Evolutionary conservation across 2,113 vertebrate species (phyloP).

Genomic region (Sceloporus undulatus): DNA sequence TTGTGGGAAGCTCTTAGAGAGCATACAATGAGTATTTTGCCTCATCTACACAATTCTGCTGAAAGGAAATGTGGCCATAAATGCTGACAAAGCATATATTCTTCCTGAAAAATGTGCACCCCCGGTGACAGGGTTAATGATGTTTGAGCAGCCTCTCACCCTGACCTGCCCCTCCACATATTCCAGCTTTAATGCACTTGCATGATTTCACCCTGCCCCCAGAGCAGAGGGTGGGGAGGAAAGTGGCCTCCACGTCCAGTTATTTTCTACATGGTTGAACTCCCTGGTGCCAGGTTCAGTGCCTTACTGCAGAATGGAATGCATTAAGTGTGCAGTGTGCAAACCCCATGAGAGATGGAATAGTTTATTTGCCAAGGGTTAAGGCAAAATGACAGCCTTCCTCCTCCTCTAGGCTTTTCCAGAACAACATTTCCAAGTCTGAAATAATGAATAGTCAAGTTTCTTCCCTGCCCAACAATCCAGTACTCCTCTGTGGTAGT

Average conservation of each 20-base stretch:
- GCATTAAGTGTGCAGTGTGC: constrained; percentile 42
- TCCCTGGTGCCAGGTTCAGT: constrained; percentile 38
- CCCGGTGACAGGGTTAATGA: constrained; percentile 58
- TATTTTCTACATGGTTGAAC: constrained; percentile 60
- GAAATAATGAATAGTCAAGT: neutral
- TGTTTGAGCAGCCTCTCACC: constrained; percentile 65
- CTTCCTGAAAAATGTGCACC: constrained; percentile 55
- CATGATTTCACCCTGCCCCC: constrained; percentile 47
- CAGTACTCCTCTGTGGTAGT: neutral
- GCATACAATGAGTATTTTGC: neutral
- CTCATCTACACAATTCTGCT: neutral
- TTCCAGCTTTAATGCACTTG: constrained; percentile 45
- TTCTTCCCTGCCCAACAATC: neutral
- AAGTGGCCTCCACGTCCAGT: constrained; percentile 51
- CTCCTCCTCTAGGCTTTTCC: neutral
- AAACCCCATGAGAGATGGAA: constrained; percentile 3
- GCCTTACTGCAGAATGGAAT: constrained; percentile 23
- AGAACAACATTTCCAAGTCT: neutral
- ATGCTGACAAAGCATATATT: constrained; percentile 39
- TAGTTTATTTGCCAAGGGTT: constrained; percentile 6
- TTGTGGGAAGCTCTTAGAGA: neutral
- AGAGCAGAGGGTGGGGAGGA: constrained; percentile 12
- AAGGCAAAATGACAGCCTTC: constrained; percentile 18
- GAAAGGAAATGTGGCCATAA: constrained; percentile 34
- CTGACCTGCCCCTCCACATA: constrained; percentile 46